Evolutionary conservation across 2,797 vertebrate species (phyloP).

Genomic region (Threskiornis aethiopicus): DNA sequence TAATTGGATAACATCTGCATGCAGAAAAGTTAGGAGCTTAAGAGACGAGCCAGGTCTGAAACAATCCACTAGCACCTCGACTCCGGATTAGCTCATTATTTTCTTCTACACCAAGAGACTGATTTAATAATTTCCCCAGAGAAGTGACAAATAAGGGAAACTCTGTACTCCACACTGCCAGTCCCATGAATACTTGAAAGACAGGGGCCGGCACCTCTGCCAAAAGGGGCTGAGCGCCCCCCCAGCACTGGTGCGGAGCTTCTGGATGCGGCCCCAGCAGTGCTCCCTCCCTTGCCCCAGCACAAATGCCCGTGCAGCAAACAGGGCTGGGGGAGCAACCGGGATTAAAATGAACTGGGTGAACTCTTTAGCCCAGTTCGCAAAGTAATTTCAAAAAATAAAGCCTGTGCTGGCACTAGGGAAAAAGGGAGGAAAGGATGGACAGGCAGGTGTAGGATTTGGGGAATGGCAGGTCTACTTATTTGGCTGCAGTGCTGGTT

Average conservation of each 20-base stretch:
- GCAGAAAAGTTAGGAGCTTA: constrained; percentile 32
- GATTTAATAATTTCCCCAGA: constrained; percentile 16
- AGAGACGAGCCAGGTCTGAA: not conserved
- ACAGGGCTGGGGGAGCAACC: not conserved
- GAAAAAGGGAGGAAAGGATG: not conserved
- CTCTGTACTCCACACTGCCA: not conserved
- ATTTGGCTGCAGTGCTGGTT: not conserved
- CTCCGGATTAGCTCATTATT: constrained; percentile 28
- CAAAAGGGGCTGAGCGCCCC: not conserved
- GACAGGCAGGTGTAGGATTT: not conserved
- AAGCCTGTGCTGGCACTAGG: not conserved
- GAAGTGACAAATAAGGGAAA: not conserved
- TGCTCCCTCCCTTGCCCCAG: not conserved
- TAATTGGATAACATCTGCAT: constrained; percentile 59
- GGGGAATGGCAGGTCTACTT: not conserved
- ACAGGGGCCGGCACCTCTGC: not conserved
- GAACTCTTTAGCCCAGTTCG: not conserved
- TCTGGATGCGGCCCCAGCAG: not conserved
- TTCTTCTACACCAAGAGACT: constrained; percentile 38
- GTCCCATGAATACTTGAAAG: not conserved
- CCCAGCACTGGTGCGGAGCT: not conserved
- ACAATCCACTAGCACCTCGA: not conserved
- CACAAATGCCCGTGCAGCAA: not conserved
- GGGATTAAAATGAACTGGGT: not conserved
- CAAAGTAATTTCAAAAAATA: not conserved